Percentiles rank a stretch among this genome's conserved stretches.
Conservation (phyloP, 2,888 invertebrate genomes). For the Biston betularia region DNA sequence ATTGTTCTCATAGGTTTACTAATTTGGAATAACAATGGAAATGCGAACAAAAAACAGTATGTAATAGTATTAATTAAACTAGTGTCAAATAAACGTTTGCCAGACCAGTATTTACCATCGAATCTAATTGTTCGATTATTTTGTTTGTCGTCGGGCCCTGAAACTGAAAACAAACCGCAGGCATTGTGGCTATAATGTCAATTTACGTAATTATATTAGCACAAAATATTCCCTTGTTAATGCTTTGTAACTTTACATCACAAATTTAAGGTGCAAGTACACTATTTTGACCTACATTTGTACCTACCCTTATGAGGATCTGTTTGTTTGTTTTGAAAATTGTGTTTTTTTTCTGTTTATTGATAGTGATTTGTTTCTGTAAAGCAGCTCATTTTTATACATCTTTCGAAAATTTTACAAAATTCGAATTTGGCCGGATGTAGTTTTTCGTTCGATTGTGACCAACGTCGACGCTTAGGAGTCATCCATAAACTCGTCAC, state of each 20-base stretch:
- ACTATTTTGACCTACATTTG: not conserved
- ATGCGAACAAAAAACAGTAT: no score
- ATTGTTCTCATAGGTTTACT: no score
- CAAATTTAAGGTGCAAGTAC: not conserved
- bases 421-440: no score
- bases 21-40: no score
- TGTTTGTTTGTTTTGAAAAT: no score
- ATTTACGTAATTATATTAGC: conserved; percentile 30
- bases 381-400: no score
- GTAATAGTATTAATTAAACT: not conserved
- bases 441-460: not conserved
- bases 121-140: conserved; percentile 5
- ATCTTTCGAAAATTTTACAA: no score
- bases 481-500: no score
- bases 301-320: no score
- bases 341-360: no score
- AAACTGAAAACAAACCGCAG: conserved; percentile 22
- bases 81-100: conserved; percentile 1
- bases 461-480: not conserved
- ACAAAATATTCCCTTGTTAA: conserved; percentile 23
- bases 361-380: no score
- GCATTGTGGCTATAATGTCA: conserved; percentile 16
- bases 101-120: conserved; percentile 1
- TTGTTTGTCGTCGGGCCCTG: conserved; percentile 2
- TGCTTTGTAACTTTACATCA: conserved; percentile 16